Conservation (phyloP, 2,797 vertebrate species). For the Poecilia gillii region DNA sequence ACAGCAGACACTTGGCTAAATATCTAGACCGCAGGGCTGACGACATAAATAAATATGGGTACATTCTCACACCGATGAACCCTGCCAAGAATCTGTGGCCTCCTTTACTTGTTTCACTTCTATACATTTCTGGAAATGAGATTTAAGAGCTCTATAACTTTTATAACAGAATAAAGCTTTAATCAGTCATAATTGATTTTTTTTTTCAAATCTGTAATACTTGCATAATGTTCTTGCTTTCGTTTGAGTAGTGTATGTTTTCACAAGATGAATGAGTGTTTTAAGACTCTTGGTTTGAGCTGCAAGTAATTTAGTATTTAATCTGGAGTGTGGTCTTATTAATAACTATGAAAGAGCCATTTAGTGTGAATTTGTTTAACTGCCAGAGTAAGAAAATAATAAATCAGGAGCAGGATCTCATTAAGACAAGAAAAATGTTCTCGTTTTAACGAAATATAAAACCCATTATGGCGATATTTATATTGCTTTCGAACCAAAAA, state of each 20-base stretch:
- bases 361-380: background rate
- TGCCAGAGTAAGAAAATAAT: background rate
- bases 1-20: constrained; percentile 49
- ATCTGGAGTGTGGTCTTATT: background rate
- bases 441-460: background rate
- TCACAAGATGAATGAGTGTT: background rate
- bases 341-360: background rate
- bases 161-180: background rate
- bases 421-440: background rate
- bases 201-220: background rate
- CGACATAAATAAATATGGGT: constrained; percentile 59
- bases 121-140: background rate
- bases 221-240: background rate
- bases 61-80: constrained; percentile 29
- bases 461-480: background rate
- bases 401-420: background rate
- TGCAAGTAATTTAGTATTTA: background rate
- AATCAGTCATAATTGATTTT: background rate
- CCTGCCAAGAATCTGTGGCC: constrained; percentile 30
- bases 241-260: background rate
- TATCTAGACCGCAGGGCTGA: constrained; percentile 53
- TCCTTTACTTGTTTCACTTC: constrained; percentile 3
- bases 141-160: background rate
- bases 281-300: background rate
- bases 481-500: background rate